phyloP scores from a whole-genome alignment of 1,140 invertebrate genomes.

The Drosophila truncata region DNA sequence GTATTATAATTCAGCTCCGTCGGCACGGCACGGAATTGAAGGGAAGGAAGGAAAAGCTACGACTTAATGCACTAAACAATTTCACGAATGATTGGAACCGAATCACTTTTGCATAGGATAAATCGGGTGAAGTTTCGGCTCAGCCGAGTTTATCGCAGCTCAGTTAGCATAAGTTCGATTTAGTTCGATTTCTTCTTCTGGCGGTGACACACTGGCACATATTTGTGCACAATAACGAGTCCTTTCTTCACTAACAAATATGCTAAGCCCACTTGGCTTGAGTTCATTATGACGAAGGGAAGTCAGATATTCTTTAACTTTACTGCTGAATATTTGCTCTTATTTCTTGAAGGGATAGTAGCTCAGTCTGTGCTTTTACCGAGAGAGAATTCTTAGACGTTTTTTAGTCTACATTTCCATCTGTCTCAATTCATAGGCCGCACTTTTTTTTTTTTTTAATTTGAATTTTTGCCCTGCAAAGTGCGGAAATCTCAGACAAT shows the following conservation, averaged over 20 bases:
- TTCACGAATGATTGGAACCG: constrained; percentile 68
- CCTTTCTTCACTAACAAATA: no score
- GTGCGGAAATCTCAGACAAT: not conserved
- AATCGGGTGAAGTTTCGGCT: constrained; percentile 43
- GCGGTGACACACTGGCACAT: not conserved
- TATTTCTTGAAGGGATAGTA: not conserved
- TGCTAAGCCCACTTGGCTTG: not conserved
- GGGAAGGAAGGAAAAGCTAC: not conserved
- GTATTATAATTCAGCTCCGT: no score
- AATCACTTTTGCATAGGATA: constrained; percentile 62
- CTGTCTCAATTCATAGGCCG: not conserved
- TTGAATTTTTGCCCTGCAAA: not conserved
- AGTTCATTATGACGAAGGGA: not conserved
- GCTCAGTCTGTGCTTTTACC: not conserved
- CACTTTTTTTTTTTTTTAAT: not conserved
- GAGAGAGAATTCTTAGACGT: not conserved
- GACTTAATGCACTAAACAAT: constrained; percentile 66
- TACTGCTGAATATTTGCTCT: not conserved
- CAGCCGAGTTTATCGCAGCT: constrained; percentile 41
- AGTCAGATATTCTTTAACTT: not conserved
- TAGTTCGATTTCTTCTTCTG: constrained; percentile 11
- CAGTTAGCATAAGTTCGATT: constrained; percentile 33
- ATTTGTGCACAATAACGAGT: not conserved
- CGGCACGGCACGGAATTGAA: no score
- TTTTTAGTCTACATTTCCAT: not conserved